Evolutionary conservation across 2,888 invertebrate genomes (phyloP).

Genomic region (Fabriciana adippe): DNA sequence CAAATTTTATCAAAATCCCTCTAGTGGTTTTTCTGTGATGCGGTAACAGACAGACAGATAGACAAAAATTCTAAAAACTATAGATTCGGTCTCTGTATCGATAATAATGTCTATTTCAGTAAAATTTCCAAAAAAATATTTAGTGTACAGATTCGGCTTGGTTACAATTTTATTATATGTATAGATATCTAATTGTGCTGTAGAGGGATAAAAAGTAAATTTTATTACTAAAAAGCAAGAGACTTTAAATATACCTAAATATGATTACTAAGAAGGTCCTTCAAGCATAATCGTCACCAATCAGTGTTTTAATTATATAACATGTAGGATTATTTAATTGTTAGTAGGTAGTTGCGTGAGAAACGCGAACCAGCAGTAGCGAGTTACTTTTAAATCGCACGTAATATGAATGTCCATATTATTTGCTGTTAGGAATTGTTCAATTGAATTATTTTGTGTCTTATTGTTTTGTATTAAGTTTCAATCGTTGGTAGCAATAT

Average conservation of each 20-base stretch:
- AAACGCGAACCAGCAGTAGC: constrained; percentile 77
- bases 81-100: too few species aligned
- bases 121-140: too few species aligned
- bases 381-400: constrained; percentile 62
- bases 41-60: too few species aligned
- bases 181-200: background rate
- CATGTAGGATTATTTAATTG: constrained; percentile 69
- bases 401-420: constrained; percentile 44
- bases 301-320: constrained; percentile 67
- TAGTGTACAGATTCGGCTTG: too few species aligned
- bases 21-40: too few species aligned
- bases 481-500: constrained; percentile 40
- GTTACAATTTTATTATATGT: too few species aligned
- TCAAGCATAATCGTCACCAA: constrained; percentile 48
- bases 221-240: background rate
- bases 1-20: too few species aligned
- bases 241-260: background rate
- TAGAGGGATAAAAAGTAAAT: background rate
- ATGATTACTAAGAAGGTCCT: constrained; percentile 18
- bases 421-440: constrained; percentile 20
- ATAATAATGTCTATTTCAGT: too few species aligned
- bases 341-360: constrained; percentile 74
- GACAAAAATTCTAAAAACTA: too few species aligned
- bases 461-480: constrained; percentile 46
- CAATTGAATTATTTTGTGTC: constrained; percentile 8